A percentile compares a stretch with the other conserved stretches of the same genome.
Conservation (phyloP, 2,888 invertebrate genomes). For the Noctua fimbriata region DNA sequence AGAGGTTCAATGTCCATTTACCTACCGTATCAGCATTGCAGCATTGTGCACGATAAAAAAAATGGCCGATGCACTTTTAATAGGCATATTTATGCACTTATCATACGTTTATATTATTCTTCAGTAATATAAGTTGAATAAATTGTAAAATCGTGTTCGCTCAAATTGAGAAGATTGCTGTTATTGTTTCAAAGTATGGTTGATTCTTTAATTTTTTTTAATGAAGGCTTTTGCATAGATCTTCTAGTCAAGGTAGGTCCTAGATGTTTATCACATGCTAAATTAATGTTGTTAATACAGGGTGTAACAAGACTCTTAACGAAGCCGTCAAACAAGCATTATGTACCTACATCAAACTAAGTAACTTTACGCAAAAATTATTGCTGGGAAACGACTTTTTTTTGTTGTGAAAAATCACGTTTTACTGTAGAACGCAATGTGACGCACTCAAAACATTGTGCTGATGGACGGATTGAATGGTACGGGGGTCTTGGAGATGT, state of each 20-base stretch:
- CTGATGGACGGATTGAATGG: no score
- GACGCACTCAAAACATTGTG: no score
- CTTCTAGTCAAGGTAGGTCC: background rate
- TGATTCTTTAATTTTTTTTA: background rate
- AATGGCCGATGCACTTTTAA: conserved; percentile 30
- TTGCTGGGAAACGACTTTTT: no score
- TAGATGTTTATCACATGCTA: background rate
- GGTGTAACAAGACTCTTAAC: no score
- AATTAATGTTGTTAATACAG: background rate
- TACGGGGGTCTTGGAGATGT: no score
- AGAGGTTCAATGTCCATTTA: conserved; percentile 78
- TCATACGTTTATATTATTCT: conserved; percentile 5
- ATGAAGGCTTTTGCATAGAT: background rate
- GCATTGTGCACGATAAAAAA: conserved; percentile 50
- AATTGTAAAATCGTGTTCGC: conserved; percentile 25
- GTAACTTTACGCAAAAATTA: no score
- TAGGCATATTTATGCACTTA: conserved; percentile 39
- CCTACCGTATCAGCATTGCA: conserved; percentile 44
- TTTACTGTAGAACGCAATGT: no score
- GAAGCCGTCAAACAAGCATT: no score
- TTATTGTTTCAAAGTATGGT: conserved; percentile 7
- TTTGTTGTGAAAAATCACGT: no score
- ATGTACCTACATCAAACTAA: no score
- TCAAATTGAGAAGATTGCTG: conserved; percentile 39
- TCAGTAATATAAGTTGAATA: conserved; percentile 17